Evolutionary conservation across 2,888 invertebrate species (phyloP), one percentile per base, ranked within the genome.

Genomic region (Campoplex capitator): DNA sequence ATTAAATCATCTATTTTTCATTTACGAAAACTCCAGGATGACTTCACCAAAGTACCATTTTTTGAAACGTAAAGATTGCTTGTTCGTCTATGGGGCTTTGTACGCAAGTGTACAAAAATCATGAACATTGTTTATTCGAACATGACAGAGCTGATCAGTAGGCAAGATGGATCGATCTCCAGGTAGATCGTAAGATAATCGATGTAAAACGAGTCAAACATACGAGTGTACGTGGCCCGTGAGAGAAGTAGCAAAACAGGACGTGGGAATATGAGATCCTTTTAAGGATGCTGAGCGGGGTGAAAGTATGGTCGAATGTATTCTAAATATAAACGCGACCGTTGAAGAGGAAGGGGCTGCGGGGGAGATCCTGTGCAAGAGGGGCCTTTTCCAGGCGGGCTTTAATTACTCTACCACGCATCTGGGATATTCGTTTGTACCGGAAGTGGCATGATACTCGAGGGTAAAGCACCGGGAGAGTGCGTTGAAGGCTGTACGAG

Each of bases 341-440:
- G 88, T 82, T 83, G 85, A 88, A 74, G 82, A 84, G 18, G 62
- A 85, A 84, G 86, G 86, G 85, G 73, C 76, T 85, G 85, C 73
- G 75, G 67, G 82, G 78, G 78, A 79, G 86, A 71, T 45, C 71
- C 54, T 45, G 58, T n/a, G 32, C 68, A 11, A 65, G 42, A 48
- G 67, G 75, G 76, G 87, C 84, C 85, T 81, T 88, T 86, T 82
- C 88, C 88, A 86, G 79, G 85, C 84, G 83, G 88, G 85, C 88
- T 89, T 91, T 90, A 89, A 91, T 91, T 87, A 89, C 85, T 86
- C 80, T 32, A 48, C 58, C 76, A 75, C 81, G 80, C 89, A 89
- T 84, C 87, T 70, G 75, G 77, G 73, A 85, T 79, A 68, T 79
- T 75, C 76, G 70, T 76, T 75, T 58, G 48, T 73, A 73, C 79